Base-by-base conservation (phyloP, 2,113 vertebrate genomes). In the Garra rufa region DNA sequence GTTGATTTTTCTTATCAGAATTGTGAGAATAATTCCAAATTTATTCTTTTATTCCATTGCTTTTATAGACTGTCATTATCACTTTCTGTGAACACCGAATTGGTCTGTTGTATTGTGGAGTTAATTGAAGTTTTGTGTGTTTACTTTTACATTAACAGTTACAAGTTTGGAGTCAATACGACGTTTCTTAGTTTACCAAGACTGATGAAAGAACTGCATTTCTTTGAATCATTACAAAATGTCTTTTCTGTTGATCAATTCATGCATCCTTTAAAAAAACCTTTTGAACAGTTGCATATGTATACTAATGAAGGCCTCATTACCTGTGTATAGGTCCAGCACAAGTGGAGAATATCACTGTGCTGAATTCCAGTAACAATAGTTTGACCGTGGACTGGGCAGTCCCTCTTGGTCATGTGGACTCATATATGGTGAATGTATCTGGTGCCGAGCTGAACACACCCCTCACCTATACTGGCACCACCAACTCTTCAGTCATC, bases 381-480 rank as follows among this genome's bases (percentile, higher is more conserved):
- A 83, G 73, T 78, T 7, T 83, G 63, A 57, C 5, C 4, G n/a
- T 86, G 48, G 19, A 0, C 1, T 86, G 85, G 85, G 1, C 0
- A 2, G 38, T 24, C 11, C 85, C 85, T 48, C 8, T 9, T 13
- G 85, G 85, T 26, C 9, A 24, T 61, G 81, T 86, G 74, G 41
- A 71, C 2, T 26, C 6, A 0, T 86, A 86, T 78, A 44, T 9
- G 26, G 65, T 86, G 63, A 55, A 9, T 11, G 11, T 76, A 10
- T 46, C 3, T 11, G 28, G 11, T 21, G 78, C 17, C 1, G 70
- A 30, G 6, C 28, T 9, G 5, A 55, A 41, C 57, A 21, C 2
- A n/a, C 1, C 4, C 52, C 2, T 55, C 19, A n/a, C 0, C 52
- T 1, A 3, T 3, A 15, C 0, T 0, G 0, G 0, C 5, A 0